Percentiles rank a stretch among this genome's conserved stretches.
These are phyloP conservation scores for Scaptomyza montana DNA, from an alignment of 1,140 invertebrate genomes.

Conservation along the genomic window DNA sequence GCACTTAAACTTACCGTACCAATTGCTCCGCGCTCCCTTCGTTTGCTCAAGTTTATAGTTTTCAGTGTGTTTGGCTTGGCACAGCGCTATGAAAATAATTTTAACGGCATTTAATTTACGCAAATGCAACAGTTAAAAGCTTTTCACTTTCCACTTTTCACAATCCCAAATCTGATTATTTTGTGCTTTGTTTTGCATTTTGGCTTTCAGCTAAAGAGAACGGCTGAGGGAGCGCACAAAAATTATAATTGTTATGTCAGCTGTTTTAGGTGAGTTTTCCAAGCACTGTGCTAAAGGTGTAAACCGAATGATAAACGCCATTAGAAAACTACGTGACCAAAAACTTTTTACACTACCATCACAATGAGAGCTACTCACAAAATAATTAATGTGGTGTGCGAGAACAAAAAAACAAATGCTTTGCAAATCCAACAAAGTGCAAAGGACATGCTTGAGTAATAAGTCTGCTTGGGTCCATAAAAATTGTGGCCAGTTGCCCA, in stretches of 20 bases:
- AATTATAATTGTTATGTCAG: constrained; percentile 47
- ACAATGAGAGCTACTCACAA: constrained; percentile 7
- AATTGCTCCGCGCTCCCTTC: background rate
- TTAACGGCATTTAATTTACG: constrained; percentile 79
- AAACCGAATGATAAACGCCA: constrained; percentile 43
- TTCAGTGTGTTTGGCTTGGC: constrained; percentile 9
- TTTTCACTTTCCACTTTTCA: constrained; percentile 63
- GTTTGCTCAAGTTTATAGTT: constrained; percentile 40
- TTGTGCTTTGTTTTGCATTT: constrained; percentile 77
- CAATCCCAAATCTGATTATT: constrained; percentile 71
- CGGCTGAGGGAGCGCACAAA: background rate
- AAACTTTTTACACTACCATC: constrained; percentile 25
- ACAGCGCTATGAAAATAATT: constrained; percentile 72
- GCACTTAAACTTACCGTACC: constrained; percentile 7
- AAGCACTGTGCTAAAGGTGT: constrained; percentile 24
- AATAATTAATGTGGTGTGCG: constrained; percentile 47
- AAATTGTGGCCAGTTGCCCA: constrained; percentile 42
- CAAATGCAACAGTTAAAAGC: constrained; percentile 76
- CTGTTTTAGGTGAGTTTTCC: constrained; percentile 18
- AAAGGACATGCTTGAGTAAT: constrained; percentile 44
- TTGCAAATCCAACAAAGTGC: constrained; percentile 42
- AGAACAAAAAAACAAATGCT: constrained; percentile 23
- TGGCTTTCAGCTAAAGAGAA: constrained; percentile 4
- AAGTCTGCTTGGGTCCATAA: constrained; percentile 43
- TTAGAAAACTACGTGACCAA: constrained; percentile 25